Evolutionary conservation across 2,113 vertebrate species (phyloP).

Genomic region (Stigmatopora nigra): DNA sequence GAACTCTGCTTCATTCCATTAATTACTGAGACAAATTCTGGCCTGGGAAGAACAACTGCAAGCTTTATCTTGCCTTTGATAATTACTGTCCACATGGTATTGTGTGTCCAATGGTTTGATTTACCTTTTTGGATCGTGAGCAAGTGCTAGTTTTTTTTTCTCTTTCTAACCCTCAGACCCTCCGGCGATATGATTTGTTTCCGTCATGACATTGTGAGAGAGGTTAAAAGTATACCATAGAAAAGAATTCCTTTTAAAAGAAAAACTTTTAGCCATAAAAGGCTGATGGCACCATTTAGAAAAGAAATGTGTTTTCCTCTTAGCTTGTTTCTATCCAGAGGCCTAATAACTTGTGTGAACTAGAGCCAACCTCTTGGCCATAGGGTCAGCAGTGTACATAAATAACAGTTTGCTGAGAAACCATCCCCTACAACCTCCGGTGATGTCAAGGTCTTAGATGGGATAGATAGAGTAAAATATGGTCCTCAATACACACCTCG

Average conservation of each 20-base stretch:
- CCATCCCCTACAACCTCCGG: conserved; percentile 34
- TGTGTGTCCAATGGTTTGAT: conserved; percentile 10
- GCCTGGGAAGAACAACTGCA: conserved; percentile 11
- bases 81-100: conserved; percentile 11
- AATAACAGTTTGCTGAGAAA: conserved; percentile 64
- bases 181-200: conserved; percentile 15
- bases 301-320: conserved; percentile 57
- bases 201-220: conserved; percentile 40
- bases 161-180: conserved; percentile 25
- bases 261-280: conserved; percentile 48
- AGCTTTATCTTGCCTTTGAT: conserved; percentile 3
- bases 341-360: conserved; percentile 59
- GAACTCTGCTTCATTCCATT: conserved; percentile 64
- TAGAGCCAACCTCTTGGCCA: conserved; percentile 68
- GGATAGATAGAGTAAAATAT: conserved; percentile 52
- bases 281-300: conserved; percentile 51
- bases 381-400: conserved; percentile 74
- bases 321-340: conserved; percentile 42
- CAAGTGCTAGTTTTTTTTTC: conserved; percentile 10
- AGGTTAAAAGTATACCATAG: conserved; percentile 30
- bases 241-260: conserved; percentile 26
- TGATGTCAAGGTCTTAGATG: conserved; percentile 68
- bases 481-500: conserved; percentile 41
- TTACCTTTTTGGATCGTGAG: conserved; percentile 12
- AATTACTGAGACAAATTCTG: conserved; percentile 30